phyloP scores from a whole-genome alignment of 1,140 invertebrate genomes.

The Drosophila sechellia region DNA sequence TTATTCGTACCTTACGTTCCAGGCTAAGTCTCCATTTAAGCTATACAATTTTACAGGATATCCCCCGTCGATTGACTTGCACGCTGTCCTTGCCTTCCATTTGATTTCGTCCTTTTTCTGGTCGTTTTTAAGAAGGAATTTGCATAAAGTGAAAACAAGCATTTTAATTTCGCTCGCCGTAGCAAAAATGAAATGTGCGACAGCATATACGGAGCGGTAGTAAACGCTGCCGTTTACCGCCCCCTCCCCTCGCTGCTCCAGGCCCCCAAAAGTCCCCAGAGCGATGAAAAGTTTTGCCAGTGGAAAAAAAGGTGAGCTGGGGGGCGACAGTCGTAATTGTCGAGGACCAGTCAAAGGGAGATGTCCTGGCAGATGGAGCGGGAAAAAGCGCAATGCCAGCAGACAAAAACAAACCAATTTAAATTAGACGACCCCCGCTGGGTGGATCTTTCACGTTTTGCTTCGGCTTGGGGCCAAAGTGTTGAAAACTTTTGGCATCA shows the following conservation, averaged over 20 bases:
- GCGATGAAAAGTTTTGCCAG: constrained; percentile 70
- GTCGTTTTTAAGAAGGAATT: constrained; percentile 70
- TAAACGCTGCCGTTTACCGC: constrained; percentile 75
- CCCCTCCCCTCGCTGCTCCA: constrained; percentile 7
- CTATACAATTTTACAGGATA: not conserved
- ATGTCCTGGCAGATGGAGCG: constrained; percentile 7
- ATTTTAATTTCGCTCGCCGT: constrained; percentile 80
- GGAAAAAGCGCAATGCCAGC: constrained; percentile 79
- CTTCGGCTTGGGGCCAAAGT: constrained; percentile 47
- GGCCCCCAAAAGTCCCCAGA: constrained; percentile 66
- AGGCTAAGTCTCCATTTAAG: no score
- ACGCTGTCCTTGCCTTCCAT: not conserved
- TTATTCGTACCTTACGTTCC: no score
- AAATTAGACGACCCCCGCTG: constrained; percentile 65
- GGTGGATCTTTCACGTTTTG: constrained; percentile 14
- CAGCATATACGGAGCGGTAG: constrained; percentile 69
- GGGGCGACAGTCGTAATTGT: constrained; percentile 66
- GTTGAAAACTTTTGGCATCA: constrained; percentile 68
- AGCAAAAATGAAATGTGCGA: constrained; percentile 78
- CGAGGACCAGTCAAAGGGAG: constrained; percentile 48
- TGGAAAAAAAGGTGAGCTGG: constrained; percentile 35
- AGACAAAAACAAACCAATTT: constrained; percentile 83
- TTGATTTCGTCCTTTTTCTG: constrained; percentile 38
- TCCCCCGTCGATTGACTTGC: not conserved
- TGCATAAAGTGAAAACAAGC: constrained; percentile 83